phyloP scores from a whole-genome alignment of 2,113 vertebrate species.

The Perca schrenkii region DNA sequence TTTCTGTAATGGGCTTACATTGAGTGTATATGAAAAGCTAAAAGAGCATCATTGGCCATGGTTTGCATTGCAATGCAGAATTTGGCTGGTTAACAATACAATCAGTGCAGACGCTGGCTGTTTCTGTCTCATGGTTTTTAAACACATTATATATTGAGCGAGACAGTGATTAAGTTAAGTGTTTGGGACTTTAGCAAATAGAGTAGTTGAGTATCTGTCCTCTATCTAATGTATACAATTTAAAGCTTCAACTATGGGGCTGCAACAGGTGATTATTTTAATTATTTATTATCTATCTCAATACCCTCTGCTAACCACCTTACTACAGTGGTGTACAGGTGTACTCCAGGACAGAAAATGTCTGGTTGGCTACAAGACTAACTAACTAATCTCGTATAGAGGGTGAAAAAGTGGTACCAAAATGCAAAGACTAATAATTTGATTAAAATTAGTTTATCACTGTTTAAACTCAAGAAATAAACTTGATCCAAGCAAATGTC shows the following conservation, averaged over 20 bases:
- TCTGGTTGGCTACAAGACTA: not conserved
- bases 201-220: not conserved
- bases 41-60: constrained; percentile 24
- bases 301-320: too few species aligned
- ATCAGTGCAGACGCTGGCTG: constrained; percentile 16
- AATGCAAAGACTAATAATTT: not conserved
- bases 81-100: constrained; percentile 47
- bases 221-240: not conserved
- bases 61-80: constrained; percentile 52
- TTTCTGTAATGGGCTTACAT: constrained; percentile 26
- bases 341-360: not conserved
- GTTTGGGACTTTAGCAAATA: not conserved
- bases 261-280: not conserved
- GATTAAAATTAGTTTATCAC: not conserved
- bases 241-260: not conserved
- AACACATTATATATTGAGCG: constrained; percentile 2
- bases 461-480: not conserved
- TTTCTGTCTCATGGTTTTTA: constrained; percentile 18
- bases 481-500: not conserved
- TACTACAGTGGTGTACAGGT: not conserved
- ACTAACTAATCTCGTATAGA: not conserved
- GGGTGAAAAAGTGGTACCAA: too few species aligned
- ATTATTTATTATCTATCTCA: not conserved
- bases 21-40: constrained; percentile 35
- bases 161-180: constrained; percentile 30